Evolutionary conservation across 1,140 invertebrate genomes (phyloP), one percentile per base, ranked within the genome.

Genomic region (Chrysopa pallens): DNA sequence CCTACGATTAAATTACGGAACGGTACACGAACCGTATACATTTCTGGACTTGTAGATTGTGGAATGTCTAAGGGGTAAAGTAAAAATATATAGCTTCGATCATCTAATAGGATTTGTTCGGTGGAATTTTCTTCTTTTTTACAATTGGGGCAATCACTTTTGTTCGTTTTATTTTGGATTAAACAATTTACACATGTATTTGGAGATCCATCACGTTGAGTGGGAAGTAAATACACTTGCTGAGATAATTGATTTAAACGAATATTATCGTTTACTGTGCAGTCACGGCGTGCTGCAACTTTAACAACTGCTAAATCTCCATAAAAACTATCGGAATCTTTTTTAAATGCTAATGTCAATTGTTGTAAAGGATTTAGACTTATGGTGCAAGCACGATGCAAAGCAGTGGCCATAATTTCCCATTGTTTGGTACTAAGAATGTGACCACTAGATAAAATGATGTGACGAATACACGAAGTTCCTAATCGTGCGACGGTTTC

Each of bases 251-350:
- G 84, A 49, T 81, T 76, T 8, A 93, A 66, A 49, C 88, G 62
- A 28, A 86, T 75, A 51, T 80, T 80, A 54, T 92, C 85, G 51
- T 79, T 75, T 7, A 79, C 63, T 1, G 80, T 82, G 51, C 80
- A 84, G 55, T 93, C 88, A 46, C 80, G 74, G 27, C 88, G 69
- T 0, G 88, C 88, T 3, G 88, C 89, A 2, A 93, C 87, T 70
- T 92, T 92, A 0, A 95, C 87, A 46, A 88, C 86, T 4, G 87
- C 87, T 43, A 84, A 66, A 58, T 93, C 89, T 2, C 89, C 89
- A 62, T 92, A 92, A 59, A 93, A 93, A 50, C 84, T 91, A 49
- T 90, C 84, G 0, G 87, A 92, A 50, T 88, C 79, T 46, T 80
- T 74, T 50, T 85, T 80, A 55, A 92, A 94, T 5, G 85, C 84